Evolutionary conservation across 2,113 vertebrate genomes (phyloP).

Genomic region (Urocitellus parryii): DNA sequence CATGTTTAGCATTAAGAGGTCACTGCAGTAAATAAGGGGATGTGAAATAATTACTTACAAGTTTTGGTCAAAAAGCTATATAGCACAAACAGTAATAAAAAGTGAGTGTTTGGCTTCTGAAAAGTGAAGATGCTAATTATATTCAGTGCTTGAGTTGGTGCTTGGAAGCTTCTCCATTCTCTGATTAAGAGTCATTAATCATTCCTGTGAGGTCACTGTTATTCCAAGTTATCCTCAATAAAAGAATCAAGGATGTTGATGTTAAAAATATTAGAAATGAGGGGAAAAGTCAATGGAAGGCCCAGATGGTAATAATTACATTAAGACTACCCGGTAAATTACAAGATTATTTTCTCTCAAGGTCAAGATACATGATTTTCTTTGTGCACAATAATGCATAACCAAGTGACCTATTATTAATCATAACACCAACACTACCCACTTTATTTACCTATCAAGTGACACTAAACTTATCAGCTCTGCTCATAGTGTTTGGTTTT

Average conservation of each 20-base stretch:
- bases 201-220: slow-evolving; percentile 62
- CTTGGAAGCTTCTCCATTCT: slow-evolving; percentile 18
- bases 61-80: slow-evolving; percentile 68
- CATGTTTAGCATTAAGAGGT: slow-evolving; percentile 36
- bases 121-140: slow-evolving; percentile 65
- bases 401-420: slow-evolving; percentile 75
- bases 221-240: not conserved
- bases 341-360: slow-evolving; percentile 65
- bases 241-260: slow-evolving; percentile 54
- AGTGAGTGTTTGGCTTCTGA: slow-evolving; percentile 42
- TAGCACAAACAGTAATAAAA: slow-evolving; percentile 46
- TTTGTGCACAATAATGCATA: slow-evolving; percentile 54
- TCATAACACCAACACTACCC: slow-evolving; percentile 55
- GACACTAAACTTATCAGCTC: slow-evolving; percentile 70
- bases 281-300: not conserved
- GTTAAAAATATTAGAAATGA: slow-evolving; percentile 60
- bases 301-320: slow-evolving; percentile 71
- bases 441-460: slow-evolving; percentile 72
- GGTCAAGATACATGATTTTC: slow-evolving; percentile 66
- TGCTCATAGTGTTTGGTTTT: slow-evolving; percentile 34
- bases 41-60: slow-evolving; percentile 73
- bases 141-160: not conserved
- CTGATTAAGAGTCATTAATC: slow-evolving; percentile 66
- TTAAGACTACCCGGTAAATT: slow-evolving; percentile 41
- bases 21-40: slow-evolving; percentile 69